Evolutionary conservation across 2,888 invertebrate species (phyloP).

Genomic region (Drosophila flavopinicola): DNA sequence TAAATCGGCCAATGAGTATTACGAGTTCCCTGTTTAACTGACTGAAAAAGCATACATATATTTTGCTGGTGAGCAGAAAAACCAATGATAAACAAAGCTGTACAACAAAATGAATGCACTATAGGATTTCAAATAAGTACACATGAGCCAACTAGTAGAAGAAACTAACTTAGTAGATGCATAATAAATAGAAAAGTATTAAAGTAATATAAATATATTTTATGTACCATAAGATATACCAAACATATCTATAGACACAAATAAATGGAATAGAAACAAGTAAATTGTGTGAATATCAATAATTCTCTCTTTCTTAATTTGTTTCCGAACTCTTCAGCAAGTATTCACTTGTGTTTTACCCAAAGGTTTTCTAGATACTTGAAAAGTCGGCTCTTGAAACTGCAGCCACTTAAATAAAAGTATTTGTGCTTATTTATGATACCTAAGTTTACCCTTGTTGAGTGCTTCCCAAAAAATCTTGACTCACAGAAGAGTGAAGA

Average conservation of each 20-base stretch:
- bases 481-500: not conserved
- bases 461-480: not conserved
- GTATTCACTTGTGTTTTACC: not conserved
- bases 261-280: too few relatives aligned
- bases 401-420: slow-evolving; percentile 18
- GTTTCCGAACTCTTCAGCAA: too few relatives aligned
- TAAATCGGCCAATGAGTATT: not conserved
- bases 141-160: too few relatives aligned
- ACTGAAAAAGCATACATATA: not conserved
- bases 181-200: not conserved
- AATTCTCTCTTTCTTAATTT: not conserved
- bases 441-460: slow-evolving; percentile 17
- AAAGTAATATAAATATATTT: too few relatives aligned
- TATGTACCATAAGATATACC: too few relatives aligned
- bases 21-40: not conserved
- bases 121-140: too few relatives aligned
- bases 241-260: too few relatives aligned
- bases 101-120: too few relatives aligned
- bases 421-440: slow-evolving; percentile 17
- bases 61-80: not conserved
- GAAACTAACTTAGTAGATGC: not conserved
- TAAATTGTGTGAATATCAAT: too few relatives aligned
- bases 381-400: slow-evolving; percentile 13
- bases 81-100: too few relatives aligned
- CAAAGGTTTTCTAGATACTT: slow-evolving; percentile 1